Evolutionary conservation across 2,888 invertebrate species (phyloP).

Genomic region (Chromoteleia sp.): DNA sequence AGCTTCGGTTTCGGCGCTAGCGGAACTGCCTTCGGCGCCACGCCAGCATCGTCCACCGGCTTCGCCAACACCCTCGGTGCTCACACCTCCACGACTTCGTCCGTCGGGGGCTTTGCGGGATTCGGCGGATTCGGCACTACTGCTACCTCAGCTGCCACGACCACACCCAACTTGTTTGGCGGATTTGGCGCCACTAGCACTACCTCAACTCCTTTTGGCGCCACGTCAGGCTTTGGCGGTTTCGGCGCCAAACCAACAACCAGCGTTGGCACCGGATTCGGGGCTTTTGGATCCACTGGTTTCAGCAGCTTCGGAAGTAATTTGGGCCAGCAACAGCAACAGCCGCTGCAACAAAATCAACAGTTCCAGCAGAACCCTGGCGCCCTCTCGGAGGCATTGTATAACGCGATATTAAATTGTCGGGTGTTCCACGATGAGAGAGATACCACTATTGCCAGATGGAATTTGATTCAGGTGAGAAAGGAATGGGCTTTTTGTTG

Average conservation of each 20-base stretch:
- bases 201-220: slow-evolving; percentile 81
- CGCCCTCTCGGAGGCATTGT: slow-evolving; percentile 88
- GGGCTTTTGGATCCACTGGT: slow-evolving; percentile 81
- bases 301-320: slow-evolving; percentile 78
- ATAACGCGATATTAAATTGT: slow-evolving; percentile 91
- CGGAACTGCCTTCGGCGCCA: slow-evolving; percentile 85
- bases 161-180: slow-evolving; percentile 84
- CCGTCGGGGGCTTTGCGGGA: slow-evolving; percentile 77
- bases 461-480: slow-evolving; percentile 90
- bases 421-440: slow-evolving; percentile 97
- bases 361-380: slow-evolving; percentile 85
- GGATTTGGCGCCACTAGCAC: slow-evolving; percentile 85
- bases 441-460: slow-evolving; percentile 95
- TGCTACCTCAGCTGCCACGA: slow-evolving; percentile 78
- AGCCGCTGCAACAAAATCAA: slow-evolving; percentile 83
- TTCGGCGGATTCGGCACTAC: slow-evolving; percentile 79
- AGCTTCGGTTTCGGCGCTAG: slow-evolving; percentile 84
- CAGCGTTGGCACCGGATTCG: slow-evolving; percentile 84
- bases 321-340: slow-evolving; percentile 75
- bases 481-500: too few species aligned
- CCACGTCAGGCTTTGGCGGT: slow-evolving; percentile 85
- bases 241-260: slow-evolving; percentile 85
- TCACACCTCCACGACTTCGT: slow-evolving; percentile 74
- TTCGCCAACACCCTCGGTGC: slow-evolving; percentile 77
- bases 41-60: slow-evolving; percentile 78